A percentile compares a stretch with the other conserved stretches of the same genome.
These are phyloP conservation scores for Caenorhabditis elegans DNA, from an alignment of 1,140 invertebrate genomes.

Conservation along the genomic window DNA sequence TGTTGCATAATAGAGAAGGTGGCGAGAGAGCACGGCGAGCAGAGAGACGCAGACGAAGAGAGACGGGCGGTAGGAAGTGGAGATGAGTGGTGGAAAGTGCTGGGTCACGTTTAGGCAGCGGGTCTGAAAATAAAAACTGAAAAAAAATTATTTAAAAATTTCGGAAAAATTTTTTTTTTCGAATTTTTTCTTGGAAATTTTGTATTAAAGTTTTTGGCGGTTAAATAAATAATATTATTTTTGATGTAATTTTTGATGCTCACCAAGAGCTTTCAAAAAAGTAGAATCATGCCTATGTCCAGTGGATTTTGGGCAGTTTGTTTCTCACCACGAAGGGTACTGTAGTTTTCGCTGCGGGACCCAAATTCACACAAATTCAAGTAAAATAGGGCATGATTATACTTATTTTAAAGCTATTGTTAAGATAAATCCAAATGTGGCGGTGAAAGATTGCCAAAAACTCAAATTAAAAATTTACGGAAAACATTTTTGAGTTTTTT, in stretches of 20 bases:
- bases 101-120: conserved; percentile 34
- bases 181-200: too few species aligned
- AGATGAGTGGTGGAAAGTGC: neutral
- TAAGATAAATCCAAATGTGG: too few species aligned
- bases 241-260: too few species aligned
- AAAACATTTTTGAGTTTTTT: too few species aligned
- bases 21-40: neutral
- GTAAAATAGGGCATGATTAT: too few species aligned
- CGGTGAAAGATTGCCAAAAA: too few species aligned
- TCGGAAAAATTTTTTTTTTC: neutral
- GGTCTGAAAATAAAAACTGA: neutral
- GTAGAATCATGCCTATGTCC: neutral
- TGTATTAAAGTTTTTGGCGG: too few species aligned
- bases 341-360: neutral
- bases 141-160: neutral
- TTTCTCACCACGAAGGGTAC: neutral
- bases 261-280: neutral
- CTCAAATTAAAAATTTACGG: too few species aligned
- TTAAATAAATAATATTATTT: too few species aligned
- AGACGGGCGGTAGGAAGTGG: neutral
- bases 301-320: neutral
- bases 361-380: too few species aligned
- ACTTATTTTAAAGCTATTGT: too few species aligned
- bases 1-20: neutral
- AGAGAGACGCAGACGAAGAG: conserved; percentile 10